Conservation (phyloP, 2,888 invertebrate species). For the Pasiphila rectangulata region DNA sequence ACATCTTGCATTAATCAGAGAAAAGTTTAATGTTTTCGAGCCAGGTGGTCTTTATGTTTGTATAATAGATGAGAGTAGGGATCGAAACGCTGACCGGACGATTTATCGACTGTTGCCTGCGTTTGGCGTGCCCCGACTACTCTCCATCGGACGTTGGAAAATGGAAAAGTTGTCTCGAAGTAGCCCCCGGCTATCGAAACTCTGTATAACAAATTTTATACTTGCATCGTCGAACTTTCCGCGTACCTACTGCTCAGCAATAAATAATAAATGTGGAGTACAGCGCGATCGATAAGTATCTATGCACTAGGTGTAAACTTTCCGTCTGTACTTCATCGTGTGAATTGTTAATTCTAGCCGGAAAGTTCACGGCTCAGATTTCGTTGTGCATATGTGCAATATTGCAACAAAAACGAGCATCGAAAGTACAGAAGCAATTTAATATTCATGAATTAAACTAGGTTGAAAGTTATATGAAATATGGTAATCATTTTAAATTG, state of each 20-base stretch:
- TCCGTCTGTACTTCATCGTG: slow-evolving; percentile 36
- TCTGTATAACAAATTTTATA: slow-evolving; percentile 62
- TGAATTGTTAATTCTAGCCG: slow-evolving; percentile 20
- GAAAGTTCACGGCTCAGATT: slow-evolving; percentile 21
- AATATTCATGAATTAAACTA: slow-evolving; percentile 64
- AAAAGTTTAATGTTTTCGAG: slow-evolving; percentile 1
- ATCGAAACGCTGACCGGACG: slow-evolving; percentile 43
- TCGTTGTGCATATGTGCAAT: slow-evolving; percentile 39
- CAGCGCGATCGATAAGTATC: slow-evolving; percentile 50
- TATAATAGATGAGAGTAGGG: slow-evolving; percentile 32
- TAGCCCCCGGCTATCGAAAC: slow-evolving; percentile 50
- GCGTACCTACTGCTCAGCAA: slow-evolving; percentile 52
- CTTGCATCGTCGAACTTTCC: slow-evolving; percentile 52
- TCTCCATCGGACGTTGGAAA: slow-evolving; percentile 44
- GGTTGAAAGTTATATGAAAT: slow-evolving; percentile 66
- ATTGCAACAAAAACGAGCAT: slow-evolving; percentile 43
- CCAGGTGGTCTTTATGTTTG: slow-evolving; percentile 15
- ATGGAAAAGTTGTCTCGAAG: slow-evolving; percentile 58
- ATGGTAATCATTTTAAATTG: slow-evolving; percentile 72
- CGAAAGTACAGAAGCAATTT: slow-evolving; percentile 48
- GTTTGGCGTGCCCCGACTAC: slow-evolving; percentile 43
- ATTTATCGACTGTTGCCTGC: slow-evolving; percentile 52
- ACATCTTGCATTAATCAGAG: slow-evolving; percentile 10
- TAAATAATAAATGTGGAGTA: slow-evolving; percentile 58
- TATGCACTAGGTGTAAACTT: slow-evolving; percentile 55